Evolutionary conservation across 2,113 vertebrate species (phyloP), one percentile per base, ranked within the genome.

Genomic region (Hymenochirus boettgeri): DNA sequence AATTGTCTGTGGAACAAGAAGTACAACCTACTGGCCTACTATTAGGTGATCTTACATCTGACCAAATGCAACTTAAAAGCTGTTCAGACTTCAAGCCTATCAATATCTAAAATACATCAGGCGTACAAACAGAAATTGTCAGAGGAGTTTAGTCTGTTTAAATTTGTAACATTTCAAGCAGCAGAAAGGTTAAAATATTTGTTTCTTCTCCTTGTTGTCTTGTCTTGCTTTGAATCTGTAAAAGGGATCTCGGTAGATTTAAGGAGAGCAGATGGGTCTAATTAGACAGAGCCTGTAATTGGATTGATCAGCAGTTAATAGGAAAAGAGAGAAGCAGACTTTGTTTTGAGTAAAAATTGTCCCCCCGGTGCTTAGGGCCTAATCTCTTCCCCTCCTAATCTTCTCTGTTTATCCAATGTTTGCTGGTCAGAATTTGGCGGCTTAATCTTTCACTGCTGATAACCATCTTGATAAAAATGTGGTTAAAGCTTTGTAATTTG

Each of bases 261-360:
- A 69, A 60, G 57, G 48, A 69, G 57, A 69, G 65, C 65, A 69
- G 65, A 69, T 69, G 65, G 65, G 57, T 69, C 65, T 69, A 69
- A 69, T 69, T 69, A 69, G 59, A 69, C 65, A 69, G n/a, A 45
- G 56, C 33, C 65, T 69, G 48, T 69, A 69, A 69, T 69, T 69
- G 57, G 65, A 69, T 69, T 69, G 65, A 69, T 69, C 65, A 69
- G 57, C 65, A 69, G 65, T 69, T 69, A 69, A 69, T 69, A 69
- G 57, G 65, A 69, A 67, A 69, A 69, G 57, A 69, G 57, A 69
- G 57, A 69, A 60, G 57, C 65, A 69, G 65, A 60, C 65, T 69
- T 60, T 53, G 65, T 59, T 67, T 69, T 56, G 60, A 47, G 59
- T n/a, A 69, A 69, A 69, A 60, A 69, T 60, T 35, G 47, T 59